Base-by-base conservation (phyloP, 2,888 invertebrate genomes). In the Dryadula phaetusa region DNA sequence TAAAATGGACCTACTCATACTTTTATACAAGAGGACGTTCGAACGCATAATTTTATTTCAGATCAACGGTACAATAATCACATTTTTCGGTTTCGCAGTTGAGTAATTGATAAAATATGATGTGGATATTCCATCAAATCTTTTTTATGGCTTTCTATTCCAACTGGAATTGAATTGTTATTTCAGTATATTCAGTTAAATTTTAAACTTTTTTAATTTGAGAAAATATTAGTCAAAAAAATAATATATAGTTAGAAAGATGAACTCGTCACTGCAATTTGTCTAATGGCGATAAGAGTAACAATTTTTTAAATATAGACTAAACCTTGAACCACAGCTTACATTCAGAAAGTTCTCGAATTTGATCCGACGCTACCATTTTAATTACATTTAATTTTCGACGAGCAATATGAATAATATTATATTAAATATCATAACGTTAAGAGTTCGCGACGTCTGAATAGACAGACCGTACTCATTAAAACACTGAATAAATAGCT, bases 391-490 rank as follows among this genome's bases (percentile, higher is more conserved):
- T 49, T 49, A n/a, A 25, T 20, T n/a, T 22, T 20, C 10, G 20
- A 25, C 49, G n/a, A 49, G 25, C 25, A 5, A 8, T 14, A 25
- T n/a, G 25, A 25, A 49, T 25, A 49, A 8, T 1, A 49, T 25
- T n/a, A 25, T 49, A 49, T 49, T 49, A 49, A 49, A 25, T 49
- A 3, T 25, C 25, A 25, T 49, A 49, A 7, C 6, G 25, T 20
- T 25, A 49, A 49, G 25, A 49, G 25, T 25, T 49, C 25, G n/a
- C 25, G 25, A 16, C 25, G n/a, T 49, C 25, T 49, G 49, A 49
- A 49, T 49, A 49, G 49, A 49, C n/a, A n/a, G n/a, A 49, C 3
- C 25, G 25, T n/a, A 49, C 14, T 49, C 49, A 49, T 49, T 25
- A 49, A 49, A 22, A 49, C 16, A 25, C 25, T n/a, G n/a, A 25